phyloP scores from a whole-genome alignment of 2,888 invertebrate genomes.

The Drosophila infuscata region DNA sequence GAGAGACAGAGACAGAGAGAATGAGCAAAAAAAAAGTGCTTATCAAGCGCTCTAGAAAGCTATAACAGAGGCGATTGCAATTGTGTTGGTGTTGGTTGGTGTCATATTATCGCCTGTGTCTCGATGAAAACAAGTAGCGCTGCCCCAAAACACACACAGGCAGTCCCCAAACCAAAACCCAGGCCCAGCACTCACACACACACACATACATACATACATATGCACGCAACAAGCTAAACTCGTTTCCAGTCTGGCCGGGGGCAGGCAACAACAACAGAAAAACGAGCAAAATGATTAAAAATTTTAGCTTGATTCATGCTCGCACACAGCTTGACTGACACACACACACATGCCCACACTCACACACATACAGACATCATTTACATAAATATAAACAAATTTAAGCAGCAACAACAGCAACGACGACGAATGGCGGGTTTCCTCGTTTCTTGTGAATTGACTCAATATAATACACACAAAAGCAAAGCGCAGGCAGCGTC shows the following conservation, averaged over 20 bases:
- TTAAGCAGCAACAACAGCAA: conserved; percentile 45
- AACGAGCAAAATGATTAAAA: conserved; percentile 73
- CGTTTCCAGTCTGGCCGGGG: conserved; percentile 56
- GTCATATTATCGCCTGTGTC: conserved; percentile 60
- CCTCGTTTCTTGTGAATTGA: conserved; percentile 83
- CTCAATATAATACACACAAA: conserved; percentile 66
- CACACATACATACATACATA: conserved; percentile 13
- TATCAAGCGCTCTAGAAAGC: conserved; percentile 61
- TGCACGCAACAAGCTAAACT: conserved; percentile 73
- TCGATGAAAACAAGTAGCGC: conserved; percentile 72
- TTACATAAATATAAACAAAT: conserved; percentile 52
- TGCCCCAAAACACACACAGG: conserved; percentile 38
- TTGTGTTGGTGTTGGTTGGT: conserved; percentile 55
- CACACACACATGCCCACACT: conserved; percentile 20
- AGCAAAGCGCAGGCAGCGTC: conserved; percentile 57
- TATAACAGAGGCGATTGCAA: conserved; percentile 33
- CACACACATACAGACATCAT: conserved; percentile 17
- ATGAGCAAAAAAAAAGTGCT: conserved; percentile 31
- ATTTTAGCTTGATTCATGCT: conserved; percentile 76
- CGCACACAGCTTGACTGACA: conserved; percentile 40
- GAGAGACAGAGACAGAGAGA: conserved; percentile 2
- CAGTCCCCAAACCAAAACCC: conserved; percentile 31
- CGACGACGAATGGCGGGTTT: conserved; percentile 76
- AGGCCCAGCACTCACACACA: conserved; percentile 20
- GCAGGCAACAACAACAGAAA: conserved; percentile 40